These are phyloP conservation scores for Astyanax mexicanus DNA, from an alignment of 2,797 vertebrate genomes.

Conservation along the genomic window DNA sequence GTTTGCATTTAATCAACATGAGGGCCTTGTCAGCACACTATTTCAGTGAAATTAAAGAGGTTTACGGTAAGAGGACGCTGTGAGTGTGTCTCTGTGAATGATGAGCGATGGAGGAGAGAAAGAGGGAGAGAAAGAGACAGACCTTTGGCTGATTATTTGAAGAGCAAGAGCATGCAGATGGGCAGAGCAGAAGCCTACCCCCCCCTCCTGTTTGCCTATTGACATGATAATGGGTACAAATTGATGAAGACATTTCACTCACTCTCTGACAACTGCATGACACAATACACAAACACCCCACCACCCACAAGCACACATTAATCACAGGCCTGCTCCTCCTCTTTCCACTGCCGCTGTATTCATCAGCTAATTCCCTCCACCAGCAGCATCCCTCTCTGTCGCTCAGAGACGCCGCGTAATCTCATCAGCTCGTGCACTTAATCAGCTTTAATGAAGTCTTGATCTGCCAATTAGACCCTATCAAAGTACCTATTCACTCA, in stretches of 20 bases:
- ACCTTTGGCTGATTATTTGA: constrained; percentile 43
- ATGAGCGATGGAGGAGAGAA: constrained; percentile 35
- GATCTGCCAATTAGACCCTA: constrained; percentile 66
- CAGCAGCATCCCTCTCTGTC: constrained; percentile 49
- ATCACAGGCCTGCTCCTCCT: constrained; percentile 64
- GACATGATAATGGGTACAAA: constrained; percentile 80
- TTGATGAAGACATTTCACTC: constrained; percentile 77
- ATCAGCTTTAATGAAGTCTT: constrained; percentile 66
- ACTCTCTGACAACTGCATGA: constrained; percentile 65
- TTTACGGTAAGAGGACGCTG: constrained; percentile 61
- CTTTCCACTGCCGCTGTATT: constrained; percentile 51
- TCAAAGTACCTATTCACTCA: constrained; percentile 46
- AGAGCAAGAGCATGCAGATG: constrained; percentile 45
- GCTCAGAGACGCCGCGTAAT: constrained; percentile 53
- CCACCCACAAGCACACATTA: constrained; percentile 77
- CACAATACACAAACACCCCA: constrained; percentile 67
- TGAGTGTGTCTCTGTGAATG: constrained; percentile 35
- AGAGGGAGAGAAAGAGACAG: constrained; percentile 23
- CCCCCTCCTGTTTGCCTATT: constrained; percentile 69
- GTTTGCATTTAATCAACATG: constrained; percentile 57
- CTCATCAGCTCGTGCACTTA: constrained; percentile 52
- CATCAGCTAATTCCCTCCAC: constrained; percentile 66
- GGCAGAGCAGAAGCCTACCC: constrained; percentile 42
- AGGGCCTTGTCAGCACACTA: constrained; percentile 55
- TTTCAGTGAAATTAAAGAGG: constrained; percentile 61